Evolutionary conservation across 2,888 invertebrate species (phyloP).

Genomic region (Brassicogethes aeneus): DNA sequence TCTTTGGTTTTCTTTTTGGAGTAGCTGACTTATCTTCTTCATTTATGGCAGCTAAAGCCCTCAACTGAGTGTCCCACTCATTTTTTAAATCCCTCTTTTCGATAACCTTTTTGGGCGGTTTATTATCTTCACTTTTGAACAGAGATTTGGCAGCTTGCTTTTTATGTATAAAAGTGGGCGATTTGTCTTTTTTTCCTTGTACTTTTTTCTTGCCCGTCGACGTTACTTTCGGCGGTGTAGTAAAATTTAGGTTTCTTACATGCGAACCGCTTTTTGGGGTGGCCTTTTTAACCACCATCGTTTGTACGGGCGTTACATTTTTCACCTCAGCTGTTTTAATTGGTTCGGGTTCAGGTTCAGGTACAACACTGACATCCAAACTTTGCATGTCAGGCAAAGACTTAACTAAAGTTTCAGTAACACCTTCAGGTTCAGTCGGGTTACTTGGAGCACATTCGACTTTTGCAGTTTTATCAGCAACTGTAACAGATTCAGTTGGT

Average conservation of each 20-base stretch:
- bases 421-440: too few relatives aligned
- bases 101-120: slow-evolving; percentile 9
- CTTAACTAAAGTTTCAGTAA: too few relatives aligned
- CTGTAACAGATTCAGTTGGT: neutral
- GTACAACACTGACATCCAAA: neutral
- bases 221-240: slow-evolving; percentile 23
- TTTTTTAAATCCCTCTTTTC: slow-evolving; percentile 7
- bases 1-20: slow-evolving; percentile 3
- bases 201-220: slow-evolving; percentile 10
- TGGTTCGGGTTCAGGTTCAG: neutral
- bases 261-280: slow-evolving; percentile 26
- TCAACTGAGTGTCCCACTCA: neutral
- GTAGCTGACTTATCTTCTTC: slow-evolving; percentile 1
- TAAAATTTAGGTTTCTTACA: slow-evolving; percentile 29
- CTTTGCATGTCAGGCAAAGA: too few relatives aligned
- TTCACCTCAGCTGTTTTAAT: neutral
- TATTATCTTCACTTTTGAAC: slow-evolving; percentile 5
- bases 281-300: slow-evolving; percentile 6
- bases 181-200: slow-evolving; percentile 1
- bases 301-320: neutral
- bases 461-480: neutral
- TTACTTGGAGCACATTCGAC: too few relatives aligned
- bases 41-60: neutral
- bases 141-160: slow-evolving; percentile 12
- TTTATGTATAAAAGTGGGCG: slow-evolving; percentile 8